Evolutionary conservation across 2,797 vertebrate genomes (phyloP).

Genomic region (Glossophaga mutica): DNA sequence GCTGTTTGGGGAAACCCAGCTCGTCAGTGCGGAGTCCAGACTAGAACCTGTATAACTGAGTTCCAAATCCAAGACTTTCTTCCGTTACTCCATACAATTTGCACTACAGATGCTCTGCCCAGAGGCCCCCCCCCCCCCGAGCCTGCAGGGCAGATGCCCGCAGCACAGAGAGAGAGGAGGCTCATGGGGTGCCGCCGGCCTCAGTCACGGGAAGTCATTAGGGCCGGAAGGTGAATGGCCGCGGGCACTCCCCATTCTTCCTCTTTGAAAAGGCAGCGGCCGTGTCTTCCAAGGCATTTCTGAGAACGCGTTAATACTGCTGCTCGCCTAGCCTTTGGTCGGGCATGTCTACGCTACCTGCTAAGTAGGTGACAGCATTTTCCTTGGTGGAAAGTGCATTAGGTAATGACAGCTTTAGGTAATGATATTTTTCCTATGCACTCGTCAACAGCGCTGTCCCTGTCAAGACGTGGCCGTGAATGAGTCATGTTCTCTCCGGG

Average conservation of each 20-base stretch:
- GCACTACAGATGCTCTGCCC: not conserved
- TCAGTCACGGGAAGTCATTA: not conserved
- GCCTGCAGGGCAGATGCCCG: not conserved
- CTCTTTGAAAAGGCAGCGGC: not conserved
- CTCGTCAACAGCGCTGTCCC: constrained; percentile 37
- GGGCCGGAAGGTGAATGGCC: not conserved
- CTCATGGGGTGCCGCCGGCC: not conserved
- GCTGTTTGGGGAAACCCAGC: not conserved
- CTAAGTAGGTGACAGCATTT: constrained; percentile 59
- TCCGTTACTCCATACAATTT: not conserved
- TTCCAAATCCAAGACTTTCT: not conserved
- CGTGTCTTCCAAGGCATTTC: not conserved
- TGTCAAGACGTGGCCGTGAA: not conserved
- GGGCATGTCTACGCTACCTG: not conserved
- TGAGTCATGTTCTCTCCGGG: constrained; percentile 12
- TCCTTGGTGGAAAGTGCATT: constrained; percentile 59
- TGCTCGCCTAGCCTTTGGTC: not conserved
- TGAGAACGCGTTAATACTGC: not conserved
- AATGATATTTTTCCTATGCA: constrained; percentile 50
- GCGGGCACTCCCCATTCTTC: not conserved
- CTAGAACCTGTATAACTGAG: not conserved
- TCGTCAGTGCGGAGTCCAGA: not conserved
- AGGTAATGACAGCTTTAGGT: constrained; percentile 51
- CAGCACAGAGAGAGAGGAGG: not conserved
- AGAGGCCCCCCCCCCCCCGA: not conserved